phyloP scores from a whole-genome alignment of 1,140 invertebrate species.

The Centruroides vittatus region DNA sequence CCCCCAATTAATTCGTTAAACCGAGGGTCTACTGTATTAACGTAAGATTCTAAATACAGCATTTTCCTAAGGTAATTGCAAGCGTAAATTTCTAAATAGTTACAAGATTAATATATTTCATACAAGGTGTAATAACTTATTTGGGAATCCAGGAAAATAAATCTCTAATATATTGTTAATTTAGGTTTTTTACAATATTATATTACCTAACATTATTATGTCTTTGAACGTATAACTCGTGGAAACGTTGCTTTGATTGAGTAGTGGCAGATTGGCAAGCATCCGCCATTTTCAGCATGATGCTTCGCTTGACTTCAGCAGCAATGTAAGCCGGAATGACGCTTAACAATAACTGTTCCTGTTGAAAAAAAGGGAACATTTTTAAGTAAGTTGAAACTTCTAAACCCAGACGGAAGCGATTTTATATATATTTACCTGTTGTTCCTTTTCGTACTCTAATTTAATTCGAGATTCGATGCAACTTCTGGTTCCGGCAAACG shows the following conservation, averaged over 20 bases:
- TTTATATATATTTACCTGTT: constrained; percentile 30
- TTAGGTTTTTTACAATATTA: no score
- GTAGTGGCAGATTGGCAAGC: constrained; percentile 47
- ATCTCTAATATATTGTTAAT: no score
- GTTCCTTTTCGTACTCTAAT: constrained; percentile 78
- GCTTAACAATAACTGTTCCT: constrained; percentile 76
- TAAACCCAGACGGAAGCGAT: neutral
- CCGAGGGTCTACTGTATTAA: no score
- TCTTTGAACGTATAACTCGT: constrained; percentile 93
- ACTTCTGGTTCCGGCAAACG: constrained; percentile 71
- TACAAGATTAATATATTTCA: no score
- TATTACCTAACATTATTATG: constrained; percentile 82
- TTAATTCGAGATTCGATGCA: constrained; percentile 84
- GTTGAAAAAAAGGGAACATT: constrained; percentile 20
- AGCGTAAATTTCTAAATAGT: no score
- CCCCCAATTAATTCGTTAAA: no score
- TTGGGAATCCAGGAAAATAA: no score
- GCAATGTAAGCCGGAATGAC: constrained; percentile 88
- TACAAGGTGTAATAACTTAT: no score
- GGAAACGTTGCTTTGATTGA: constrained; percentile 51
- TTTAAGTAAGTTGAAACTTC: neutral
- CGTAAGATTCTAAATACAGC: no score
- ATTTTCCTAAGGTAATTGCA: no score
- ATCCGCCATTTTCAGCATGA: constrained; percentile 83
- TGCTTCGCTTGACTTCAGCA: constrained; percentile 78